Conservation (phyloP, 1,140 invertebrate genomes). For the Anastrepha ludens region DNA sequence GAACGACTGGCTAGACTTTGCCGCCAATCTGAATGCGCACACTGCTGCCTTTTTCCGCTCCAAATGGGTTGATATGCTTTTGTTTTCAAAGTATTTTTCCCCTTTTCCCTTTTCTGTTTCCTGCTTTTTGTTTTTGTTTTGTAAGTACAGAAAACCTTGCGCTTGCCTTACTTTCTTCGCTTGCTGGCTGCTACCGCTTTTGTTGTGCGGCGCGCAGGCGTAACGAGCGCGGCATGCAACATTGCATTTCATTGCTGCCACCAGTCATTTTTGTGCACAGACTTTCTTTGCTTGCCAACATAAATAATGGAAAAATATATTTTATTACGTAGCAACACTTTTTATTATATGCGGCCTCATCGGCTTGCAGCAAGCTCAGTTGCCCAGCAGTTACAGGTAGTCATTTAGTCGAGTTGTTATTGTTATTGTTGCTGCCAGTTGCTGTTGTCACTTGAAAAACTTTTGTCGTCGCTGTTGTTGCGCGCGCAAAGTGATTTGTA, state of each 20-base stretch:
- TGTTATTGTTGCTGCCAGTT: not conserved
- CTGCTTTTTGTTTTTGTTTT: not conserved
- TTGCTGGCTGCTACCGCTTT: not conserved
- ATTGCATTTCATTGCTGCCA: slow-evolving; percentile 15
- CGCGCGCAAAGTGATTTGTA: not conserved
- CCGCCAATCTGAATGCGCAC: not conserved
- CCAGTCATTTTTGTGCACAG: too few relatives aligned
- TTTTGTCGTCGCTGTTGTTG: not conserved
- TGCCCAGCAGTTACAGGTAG: slow-evolving; percentile 39
- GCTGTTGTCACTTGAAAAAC: not conserved
- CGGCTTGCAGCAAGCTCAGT: not conserved
- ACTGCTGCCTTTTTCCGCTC: slow-evolving; percentile 21
- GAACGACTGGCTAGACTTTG: not conserved
- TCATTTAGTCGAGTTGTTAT: slow-evolving; percentile 5
- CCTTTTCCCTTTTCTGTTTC: not conserved
- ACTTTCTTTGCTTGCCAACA: slow-evolving; percentile 3
- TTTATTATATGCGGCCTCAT: not conserved
- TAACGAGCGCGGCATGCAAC: slow-evolving; percentile 19
- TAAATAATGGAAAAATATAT: slow-evolving; percentile 23
- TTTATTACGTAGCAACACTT: not conserved
- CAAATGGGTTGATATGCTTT: slow-evolving; percentile 31
- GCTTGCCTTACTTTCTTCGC: slow-evolving; percentile 30
- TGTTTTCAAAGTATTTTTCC: not conserved
- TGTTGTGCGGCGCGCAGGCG: slow-evolving; percentile 32
- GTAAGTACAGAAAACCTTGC: not conserved